Percentiles rank a stretch among this genome's conserved stretches.
These are phyloP conservation scores for Platyscapa corneri DNA, from an alignment of 1,140 invertebrate genomes.

Conservation along the genomic window DNA sequence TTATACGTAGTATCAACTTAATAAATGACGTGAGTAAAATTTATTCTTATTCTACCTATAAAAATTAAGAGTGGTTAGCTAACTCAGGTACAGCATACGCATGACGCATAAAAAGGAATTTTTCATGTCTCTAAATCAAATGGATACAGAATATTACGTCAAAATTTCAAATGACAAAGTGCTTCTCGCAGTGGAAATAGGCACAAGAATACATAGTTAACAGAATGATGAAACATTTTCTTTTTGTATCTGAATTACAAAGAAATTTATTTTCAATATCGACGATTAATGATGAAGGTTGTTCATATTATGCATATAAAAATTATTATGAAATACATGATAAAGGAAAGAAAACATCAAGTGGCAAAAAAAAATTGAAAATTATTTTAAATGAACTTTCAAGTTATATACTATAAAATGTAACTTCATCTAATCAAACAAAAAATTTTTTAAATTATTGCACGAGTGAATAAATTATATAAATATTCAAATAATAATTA, in stretches of 20 bases:
- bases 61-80: too few relatives aligned
- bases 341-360: background rate
- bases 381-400: background rate
- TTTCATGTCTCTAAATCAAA: constrained; percentile 11
- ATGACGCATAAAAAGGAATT: constrained; percentile 27
- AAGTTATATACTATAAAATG: too few relatives aligned
- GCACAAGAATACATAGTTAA: background rate
- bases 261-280: constrained; percentile 40
- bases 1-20: background rate
- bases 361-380: background rate
- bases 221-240: constrained; percentile 4
- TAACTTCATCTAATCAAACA: background rate
- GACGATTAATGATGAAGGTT: constrained; percentile 30
- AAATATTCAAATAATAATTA: background rate
- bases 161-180: constrained; percentile 40
- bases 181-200: background rate
- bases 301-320: constrained; percentile 18
- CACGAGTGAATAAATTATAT: constrained; percentile 17
- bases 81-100: constrained; percentile 39
- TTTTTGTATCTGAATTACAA: constrained; percentile 36
- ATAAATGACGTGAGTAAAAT: background rate
- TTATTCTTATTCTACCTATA: too few relatives aligned
- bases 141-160: background rate
- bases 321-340: constrained; percentile 21
- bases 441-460: background rate